Conservation (phyloP, 2,888 invertebrate species). For the Malacosoma neustria region DNA sequence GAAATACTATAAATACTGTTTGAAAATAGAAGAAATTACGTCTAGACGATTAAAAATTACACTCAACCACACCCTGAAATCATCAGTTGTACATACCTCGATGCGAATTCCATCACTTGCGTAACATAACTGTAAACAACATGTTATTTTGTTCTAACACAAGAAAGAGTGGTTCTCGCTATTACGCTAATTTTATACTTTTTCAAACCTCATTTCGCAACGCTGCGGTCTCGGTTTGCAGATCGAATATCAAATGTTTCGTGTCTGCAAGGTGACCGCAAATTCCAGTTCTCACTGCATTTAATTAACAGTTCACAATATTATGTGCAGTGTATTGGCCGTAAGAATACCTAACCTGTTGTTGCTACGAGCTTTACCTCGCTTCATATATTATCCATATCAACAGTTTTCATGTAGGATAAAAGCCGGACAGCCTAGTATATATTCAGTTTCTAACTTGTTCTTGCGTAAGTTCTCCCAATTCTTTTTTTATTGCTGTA, state of each 20-base stretch:
- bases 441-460: too few species aligned
- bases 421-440: too few species aligned
- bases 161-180: background rate
- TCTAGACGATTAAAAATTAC: too few species aligned
- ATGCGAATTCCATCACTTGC: background rate
- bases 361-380: too few species aligned
- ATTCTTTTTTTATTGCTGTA: too few species aligned
- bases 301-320: background rate
- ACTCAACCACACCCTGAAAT: background rate
- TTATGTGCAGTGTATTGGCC: too few species aligned
- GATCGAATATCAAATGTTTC: constrained; percentile 18
- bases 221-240: constrained; percentile 13
- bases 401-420: too few species aligned
- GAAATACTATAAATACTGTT: too few species aligned
- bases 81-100: background rate
- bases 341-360: too few species aligned
- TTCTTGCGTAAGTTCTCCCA: too few species aligned
- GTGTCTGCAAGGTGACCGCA: constrained; percentile 17
- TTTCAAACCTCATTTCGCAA: constrained; percentile 9
- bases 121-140: background rate
- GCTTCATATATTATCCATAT: too few species aligned
- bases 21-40: too few species aligned
- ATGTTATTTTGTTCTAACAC: background rate
- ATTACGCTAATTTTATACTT: background rate
- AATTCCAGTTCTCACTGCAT: constrained; percentile 14